Evolutionary conservation across 2,113 vertebrate species (phyloP).

Genomic region (Salvelinus alpinus): DNA sequence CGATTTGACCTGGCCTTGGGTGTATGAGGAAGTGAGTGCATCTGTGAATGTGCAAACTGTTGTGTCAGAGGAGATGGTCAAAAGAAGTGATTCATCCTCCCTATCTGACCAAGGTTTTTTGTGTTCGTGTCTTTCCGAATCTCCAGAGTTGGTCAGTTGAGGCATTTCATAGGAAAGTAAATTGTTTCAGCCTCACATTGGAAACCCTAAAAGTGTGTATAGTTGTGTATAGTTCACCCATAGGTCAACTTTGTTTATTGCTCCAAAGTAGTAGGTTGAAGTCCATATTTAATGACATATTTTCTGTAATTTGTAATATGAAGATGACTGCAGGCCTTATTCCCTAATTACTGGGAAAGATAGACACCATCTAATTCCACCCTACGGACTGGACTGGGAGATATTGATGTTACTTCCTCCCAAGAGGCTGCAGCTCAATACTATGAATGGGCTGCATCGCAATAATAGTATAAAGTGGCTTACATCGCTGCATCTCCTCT

Average conservation of each 20-base stretch:
- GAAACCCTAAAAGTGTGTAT: no score
- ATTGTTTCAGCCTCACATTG: neutral
- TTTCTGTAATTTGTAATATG: neutral
- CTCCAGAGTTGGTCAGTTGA: neutral
- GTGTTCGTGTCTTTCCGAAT: neutral
- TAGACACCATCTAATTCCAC: neutral
- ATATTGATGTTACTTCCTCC: conserved; percentile 21
- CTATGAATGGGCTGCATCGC: neutral
- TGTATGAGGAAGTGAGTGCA: neutral
- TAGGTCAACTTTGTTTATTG: no score
- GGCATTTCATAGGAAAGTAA: neutral
- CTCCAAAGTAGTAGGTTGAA: no score
- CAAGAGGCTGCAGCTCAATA: neutral
- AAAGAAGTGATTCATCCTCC: conserved; percentile 19
- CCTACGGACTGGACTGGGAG: neutral
- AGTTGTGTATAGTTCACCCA: no score
- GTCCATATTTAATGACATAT: no score
- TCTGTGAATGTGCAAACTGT: conserved; percentile 5
- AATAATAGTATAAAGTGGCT: conserved; percentile 30
- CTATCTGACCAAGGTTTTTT: neutral
- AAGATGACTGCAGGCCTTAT: neutral
- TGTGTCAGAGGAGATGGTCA: neutral
- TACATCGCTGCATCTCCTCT: neutral
- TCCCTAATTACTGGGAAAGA: neutral
- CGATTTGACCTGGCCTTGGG: neutral